Percentiles rank a stretch among this genome's conserved stretches.
Conservation (phyloP, 2,113 vertebrate genomes). For the Etia nguti region DNA sequence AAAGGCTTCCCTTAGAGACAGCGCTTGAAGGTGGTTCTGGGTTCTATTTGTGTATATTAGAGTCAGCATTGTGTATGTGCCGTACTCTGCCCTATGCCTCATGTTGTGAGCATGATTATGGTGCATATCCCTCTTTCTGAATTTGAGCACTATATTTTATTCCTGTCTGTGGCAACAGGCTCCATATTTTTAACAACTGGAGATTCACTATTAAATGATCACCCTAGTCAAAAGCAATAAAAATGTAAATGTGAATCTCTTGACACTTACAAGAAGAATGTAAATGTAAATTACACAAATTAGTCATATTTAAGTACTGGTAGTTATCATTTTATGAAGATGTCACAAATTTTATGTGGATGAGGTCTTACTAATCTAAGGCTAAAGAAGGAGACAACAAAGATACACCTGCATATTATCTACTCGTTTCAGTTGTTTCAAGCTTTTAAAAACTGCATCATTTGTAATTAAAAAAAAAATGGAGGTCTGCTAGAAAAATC, state of each 20-base stretch:
- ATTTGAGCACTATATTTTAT: background rate
- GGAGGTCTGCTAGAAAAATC: background rate
- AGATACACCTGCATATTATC: background rate
- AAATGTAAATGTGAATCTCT: background rate
- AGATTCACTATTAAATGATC: background rate
- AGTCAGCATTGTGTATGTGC: background rate
- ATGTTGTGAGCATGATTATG: background rate
- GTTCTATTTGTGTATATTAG: slow-evolving; percentile 49
- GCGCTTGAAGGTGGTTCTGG: background rate
- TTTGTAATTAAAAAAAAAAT: background rate
- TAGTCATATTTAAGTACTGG: background rate
- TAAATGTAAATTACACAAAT: background rate
- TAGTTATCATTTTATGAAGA: background rate
- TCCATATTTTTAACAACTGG: background rate
- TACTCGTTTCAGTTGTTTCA: background rate
- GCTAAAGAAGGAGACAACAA: background rate
- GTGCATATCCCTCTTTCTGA: background rate
- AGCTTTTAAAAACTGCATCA: background rate
- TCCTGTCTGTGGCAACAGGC: background rate
- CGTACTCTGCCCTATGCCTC: background rate
- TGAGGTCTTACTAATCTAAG: background rate
- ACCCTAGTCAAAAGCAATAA: background rate
- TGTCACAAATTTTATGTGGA: background rate
- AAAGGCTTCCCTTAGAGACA: slow-evolving; percentile 22
- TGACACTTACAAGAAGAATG: background rate